These are phyloP conservation scores for Ceyx melanurus DNA, from an alignment of 2,113 vertebrate species.

Conservation along the genomic window DNA sequence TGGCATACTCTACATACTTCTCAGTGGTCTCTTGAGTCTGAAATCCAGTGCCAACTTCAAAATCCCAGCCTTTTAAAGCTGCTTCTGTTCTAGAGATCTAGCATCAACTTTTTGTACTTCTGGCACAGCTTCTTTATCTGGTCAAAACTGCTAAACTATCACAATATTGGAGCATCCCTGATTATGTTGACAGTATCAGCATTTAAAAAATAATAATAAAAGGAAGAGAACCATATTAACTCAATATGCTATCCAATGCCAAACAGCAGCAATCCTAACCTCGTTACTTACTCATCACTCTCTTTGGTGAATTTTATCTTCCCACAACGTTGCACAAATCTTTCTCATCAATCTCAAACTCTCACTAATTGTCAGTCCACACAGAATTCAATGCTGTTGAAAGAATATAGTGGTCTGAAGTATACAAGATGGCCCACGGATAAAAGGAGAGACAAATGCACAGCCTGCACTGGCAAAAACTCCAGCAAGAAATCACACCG, in stretches of 20 bases:
- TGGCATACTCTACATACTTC: background rate
- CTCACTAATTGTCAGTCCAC: background rate
- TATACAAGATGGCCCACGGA: background rate
- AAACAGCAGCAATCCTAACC: background rate
- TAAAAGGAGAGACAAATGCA: background rate
- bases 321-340: background rate
- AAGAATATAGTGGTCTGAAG: background rate
- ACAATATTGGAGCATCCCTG: background rate
- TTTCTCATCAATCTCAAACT: background rate
- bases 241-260: background rate
- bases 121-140: background rate
- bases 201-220: background rate
- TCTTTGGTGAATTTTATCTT: background rate
- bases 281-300: background rate
- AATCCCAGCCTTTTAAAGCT: background rate
- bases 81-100: background rate
- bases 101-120: background rate
- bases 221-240: background rate
- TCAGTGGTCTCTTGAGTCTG: background rate
- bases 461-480: background rate
- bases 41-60: background rate
- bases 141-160: background rate
- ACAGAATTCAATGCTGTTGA: background rate
- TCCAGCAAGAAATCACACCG: background rate
- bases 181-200: background rate